These are phyloP conservation scores for Lypha dubia DNA, from an alignment of 2,888 invertebrate genomes.

Conservation along the genomic window DNA sequence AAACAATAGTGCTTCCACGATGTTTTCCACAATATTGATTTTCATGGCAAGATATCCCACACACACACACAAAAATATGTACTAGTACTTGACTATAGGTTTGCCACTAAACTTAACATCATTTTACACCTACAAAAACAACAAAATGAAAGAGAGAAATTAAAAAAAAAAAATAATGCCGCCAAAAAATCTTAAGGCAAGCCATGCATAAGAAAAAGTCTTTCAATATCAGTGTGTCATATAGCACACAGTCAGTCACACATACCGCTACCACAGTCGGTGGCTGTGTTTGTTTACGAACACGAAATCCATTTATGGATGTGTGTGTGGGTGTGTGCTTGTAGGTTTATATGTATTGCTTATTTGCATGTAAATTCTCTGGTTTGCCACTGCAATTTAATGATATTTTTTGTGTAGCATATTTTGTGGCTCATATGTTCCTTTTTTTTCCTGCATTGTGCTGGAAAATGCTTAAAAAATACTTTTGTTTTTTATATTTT, in stretches of 20 bases:
- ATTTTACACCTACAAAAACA: slow-evolving; percentile 67
- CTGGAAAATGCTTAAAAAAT: slow-evolving; percentile 33
- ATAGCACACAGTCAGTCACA: neutral
- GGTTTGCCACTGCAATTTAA: slow-evolving; percentile 73
- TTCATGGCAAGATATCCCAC: slow-evolving; percentile 44
- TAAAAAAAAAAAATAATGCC: slow-evolving; percentile 41
- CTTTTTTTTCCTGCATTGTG: slow-evolving; percentile 20
- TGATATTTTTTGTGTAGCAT: slow-evolving; percentile 69
- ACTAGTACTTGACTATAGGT: slow-evolving; percentile 40
- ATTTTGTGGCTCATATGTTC: slow-evolving; percentile 69
- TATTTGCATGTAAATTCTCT: slow-evolving; percentile 73
- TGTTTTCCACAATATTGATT: slow-evolving; percentile 64
- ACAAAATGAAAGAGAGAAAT: slow-evolving; percentile 16
- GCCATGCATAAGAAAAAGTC: slow-evolving; percentile 24
- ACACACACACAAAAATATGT: neutral
- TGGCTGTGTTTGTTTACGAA: neutral
- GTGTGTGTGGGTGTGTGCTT: neutral
- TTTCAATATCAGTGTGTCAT: neutral
- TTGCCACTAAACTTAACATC: slow-evolving; percentile 70
- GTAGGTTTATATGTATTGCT: slow-evolving; percentile 33
- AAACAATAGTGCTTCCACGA: slow-evolving; percentile 15
- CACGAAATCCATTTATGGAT: neutral
- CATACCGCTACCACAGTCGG: neutral
- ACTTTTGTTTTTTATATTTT: neutral
- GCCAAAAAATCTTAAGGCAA: slow-evolving; percentile 51